Percentiles rank a stretch among this genome's conserved stretches.
phyloP scores from a whole-genome alignment of 2,113 vertebrate genomes.

The Rutilus rutilus region DNA sequence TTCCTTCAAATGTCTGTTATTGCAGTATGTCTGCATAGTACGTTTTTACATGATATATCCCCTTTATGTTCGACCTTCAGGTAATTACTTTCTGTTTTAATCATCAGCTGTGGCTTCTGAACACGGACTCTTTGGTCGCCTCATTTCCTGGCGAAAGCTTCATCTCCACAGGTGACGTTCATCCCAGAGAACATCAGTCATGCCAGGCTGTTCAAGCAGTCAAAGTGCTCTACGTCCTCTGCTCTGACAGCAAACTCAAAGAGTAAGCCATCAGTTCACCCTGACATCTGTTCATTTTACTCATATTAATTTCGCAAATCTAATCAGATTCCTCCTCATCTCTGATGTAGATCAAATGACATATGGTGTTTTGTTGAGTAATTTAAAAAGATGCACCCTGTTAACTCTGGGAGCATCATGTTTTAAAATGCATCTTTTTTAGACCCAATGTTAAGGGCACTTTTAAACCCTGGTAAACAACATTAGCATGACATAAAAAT shows the following conservation, averaged over 20 bases:
- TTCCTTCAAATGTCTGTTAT: neutral
- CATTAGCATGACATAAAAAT: neutral
- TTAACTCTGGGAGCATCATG: no score
- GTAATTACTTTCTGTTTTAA: constrained; percentile 50
- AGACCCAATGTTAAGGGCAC: neutral
- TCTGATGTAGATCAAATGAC: neutral
- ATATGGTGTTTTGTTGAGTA: neutral
- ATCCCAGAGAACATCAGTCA: constrained; percentile 58
- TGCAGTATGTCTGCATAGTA: no score
- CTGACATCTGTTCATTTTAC: neutral
- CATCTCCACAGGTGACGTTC: constrained; percentile 65
- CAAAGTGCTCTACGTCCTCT: constrained; percentile 89
- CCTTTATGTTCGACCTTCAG: neutral
- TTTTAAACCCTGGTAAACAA: neutral
- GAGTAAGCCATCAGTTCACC: constrained; percentile 79
- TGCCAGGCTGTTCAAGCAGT: constrained; percentile 73
- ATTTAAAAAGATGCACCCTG: neutral
- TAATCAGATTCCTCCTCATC: neutral
- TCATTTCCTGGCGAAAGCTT: constrained; percentile 70
- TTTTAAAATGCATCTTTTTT: no score
- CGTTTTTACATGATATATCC: neutral
- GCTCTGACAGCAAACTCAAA: constrained; percentile 78
- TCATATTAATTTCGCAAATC: neutral
- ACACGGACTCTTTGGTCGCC: constrained; percentile 87
- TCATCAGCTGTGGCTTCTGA: constrained; percentile 91